Conservation (phyloP, 2,797 vertebrate genomes). For the Sebastes vulpes region DNA sequence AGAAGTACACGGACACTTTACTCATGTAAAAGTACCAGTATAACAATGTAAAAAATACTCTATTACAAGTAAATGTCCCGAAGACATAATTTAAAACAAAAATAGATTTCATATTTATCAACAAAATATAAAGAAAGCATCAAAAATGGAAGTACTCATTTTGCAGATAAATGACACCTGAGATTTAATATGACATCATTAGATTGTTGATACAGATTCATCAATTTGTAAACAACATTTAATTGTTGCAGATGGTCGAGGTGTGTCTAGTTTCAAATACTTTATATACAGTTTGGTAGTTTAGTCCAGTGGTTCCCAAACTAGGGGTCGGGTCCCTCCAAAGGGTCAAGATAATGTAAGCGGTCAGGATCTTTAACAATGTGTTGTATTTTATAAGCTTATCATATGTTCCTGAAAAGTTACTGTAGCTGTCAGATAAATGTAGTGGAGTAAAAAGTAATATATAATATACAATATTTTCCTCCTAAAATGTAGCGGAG, state of each 20-base stretch:
- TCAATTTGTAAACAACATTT: too few species aligned
- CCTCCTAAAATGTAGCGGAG: not conserved
- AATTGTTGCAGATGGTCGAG: not conserved
- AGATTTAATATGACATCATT: too few species aligned
- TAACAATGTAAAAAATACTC: not conserved
- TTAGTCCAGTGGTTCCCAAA: not conserved
- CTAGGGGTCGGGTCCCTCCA: not conserved
- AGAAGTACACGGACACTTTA: not conserved
- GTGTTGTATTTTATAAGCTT: not conserved
- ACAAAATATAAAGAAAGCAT: not conserved
- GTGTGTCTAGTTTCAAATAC: not conserved
- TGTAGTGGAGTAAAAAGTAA: not conserved
- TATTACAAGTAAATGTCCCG: not conserved
- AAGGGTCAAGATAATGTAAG: not conserved
- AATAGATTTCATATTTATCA: not conserved
- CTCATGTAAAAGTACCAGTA: not conserved
- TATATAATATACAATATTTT: too few species aligned
- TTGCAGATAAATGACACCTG: not conserved
- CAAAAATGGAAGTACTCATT: not conserved
- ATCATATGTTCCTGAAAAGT: not conserved
- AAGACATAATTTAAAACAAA: not conserved
- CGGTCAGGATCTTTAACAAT: not conserved
- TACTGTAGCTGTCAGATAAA: not conserved
- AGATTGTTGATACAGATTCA: not conserved
- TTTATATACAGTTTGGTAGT: not conserved